Evolutionary conservation across 2,113 vertebrate genomes (phyloP).

Genomic region (Canis aureus): DNA sequence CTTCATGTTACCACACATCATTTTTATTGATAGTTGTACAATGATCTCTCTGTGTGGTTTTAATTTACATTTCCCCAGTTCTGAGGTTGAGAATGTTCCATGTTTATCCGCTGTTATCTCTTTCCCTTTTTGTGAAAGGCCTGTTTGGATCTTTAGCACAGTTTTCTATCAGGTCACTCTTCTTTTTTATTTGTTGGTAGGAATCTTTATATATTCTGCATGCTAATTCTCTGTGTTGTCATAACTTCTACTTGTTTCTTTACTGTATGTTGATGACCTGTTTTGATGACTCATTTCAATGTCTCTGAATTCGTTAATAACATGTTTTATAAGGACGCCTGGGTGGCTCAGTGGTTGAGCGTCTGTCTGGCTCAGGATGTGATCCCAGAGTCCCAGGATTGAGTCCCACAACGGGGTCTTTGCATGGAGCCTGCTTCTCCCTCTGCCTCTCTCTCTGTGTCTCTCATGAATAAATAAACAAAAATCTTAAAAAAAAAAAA

Average conservation of each 20-base stretch:
- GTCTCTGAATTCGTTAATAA: background rate
- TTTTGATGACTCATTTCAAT: slow-evolving; percentile 27
- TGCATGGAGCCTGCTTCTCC: too few relatives aligned
- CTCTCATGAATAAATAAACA: too few relatives aligned
- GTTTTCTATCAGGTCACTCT: background rate
- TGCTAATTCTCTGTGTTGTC: background rate
- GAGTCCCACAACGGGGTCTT: too few relatives aligned
- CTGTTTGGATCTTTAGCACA: background rate
- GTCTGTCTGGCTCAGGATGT: too few relatives aligned
- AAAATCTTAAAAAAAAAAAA: too few relatives aligned
- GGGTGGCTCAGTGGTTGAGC: too few relatives aligned
- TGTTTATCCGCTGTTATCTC: background rate
- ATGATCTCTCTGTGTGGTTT: background rate
- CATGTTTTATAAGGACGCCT: background rate
- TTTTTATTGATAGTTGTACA: background rate
- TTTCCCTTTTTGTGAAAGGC: background rate
- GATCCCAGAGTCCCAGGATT: too few relatives aligned
- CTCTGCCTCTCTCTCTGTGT: too few relatives aligned
- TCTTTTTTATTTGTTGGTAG: background rate
- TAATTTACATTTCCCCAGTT: background rate
- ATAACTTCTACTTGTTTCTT: slow-evolving; percentile 42
- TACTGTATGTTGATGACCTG: background rate
- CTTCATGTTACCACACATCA: background rate
- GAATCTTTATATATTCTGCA: slow-evolving; percentile 28
- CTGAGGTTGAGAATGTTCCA: background rate